Percentiles rank a stretch among this genome's conserved stretches.
Conservation (phyloP, 2,888 invertebrate genomes). For the Lepidocyrtoides sp. region DNA sequence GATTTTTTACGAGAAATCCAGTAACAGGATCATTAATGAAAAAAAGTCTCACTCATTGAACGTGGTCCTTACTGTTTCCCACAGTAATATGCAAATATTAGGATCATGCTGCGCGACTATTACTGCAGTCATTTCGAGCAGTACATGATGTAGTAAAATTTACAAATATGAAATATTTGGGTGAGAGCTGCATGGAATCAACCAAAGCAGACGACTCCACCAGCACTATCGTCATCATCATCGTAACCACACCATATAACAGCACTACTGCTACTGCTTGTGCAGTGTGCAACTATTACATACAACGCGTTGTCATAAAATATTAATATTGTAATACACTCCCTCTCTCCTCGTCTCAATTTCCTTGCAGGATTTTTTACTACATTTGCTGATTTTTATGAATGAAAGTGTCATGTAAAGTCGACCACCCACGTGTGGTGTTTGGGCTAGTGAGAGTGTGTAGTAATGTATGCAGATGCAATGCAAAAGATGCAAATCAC, state of each 20-base stretch:
- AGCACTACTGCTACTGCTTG: neutral
- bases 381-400: constrained; percentile 63
- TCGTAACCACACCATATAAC: neutral
- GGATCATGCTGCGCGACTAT: constrained; percentile 5
- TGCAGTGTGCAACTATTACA: too few species aligned
- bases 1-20: constrained; percentile 20
- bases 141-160: neutral
- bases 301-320: constrained; percentile 8
- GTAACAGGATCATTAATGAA: constrained; percentile 34
- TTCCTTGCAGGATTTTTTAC: constrained; percentile 23
- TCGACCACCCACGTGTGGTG: constrained; percentile 70
- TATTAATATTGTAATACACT: constrained; percentile 44
- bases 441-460: constrained; percentile 28
- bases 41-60: neutral
- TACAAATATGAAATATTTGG: constrained; percentile 5
- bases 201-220: neutral
- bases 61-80: neutral
- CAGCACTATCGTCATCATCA: neutral
- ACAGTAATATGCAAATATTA: constrained; percentile 44
- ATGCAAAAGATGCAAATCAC: constrained; percentile 24
- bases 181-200: neutral
- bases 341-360: constrained; percentile 6
- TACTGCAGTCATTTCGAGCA: neutral
- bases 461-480: neutral
- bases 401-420: constrained; percentile 74